Base-by-base conservation (phyloP, 2,113 vertebrate species). In the Pteronura brasiliensis region DNA sequence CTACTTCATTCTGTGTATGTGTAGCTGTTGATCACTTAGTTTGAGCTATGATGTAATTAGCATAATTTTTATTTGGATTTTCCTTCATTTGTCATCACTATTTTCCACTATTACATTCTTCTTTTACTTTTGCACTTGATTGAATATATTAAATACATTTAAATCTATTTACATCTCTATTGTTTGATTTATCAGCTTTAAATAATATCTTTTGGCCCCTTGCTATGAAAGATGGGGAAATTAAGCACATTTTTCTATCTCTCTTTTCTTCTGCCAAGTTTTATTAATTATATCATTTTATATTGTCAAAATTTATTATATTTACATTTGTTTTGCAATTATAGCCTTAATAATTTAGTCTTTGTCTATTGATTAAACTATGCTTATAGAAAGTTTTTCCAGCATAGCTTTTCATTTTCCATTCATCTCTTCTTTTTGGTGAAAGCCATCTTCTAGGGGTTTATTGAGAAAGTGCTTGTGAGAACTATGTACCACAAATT, bases 71-170 rank as follows among this genome's bases (percentile, higher is more conserved):
- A 42, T 97, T 87, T 65, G 31, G 3, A 39, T n/a, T 12, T 86
- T 85, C 21, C 57, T 90, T 95, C 10, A 76, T 29, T 84, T 90
- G 21, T 59, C 49, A 88, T 82, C 36, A 90, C 21, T 65, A 47
- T 79, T 69, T 90, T 90, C 77, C 63, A 88, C 65, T 84, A 57
- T 91, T 42, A 49, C 13, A 76, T 83, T 83, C 12, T 94, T 95
- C 49, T 71, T 90, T 84, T 76, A 89, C 44, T 59, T 87, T 59
- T 83, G 67, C 6, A 83, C 39, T 82, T 93, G 18, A 88, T 87
- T 63, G 86, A 88, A 93, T 61, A 81, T 69, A 18, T 93, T 94
- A 94, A 90, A 69, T 65, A 80, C 23, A 90, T 59, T 95, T 85
- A 89, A 69, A 67, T 72, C 86, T 87, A 76, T 61, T 81, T 63